These are phyloP conservation scores for Istiophorus platypterus DNA, from an alignment of 2,113 vertebrate genomes.

Conservation along the genomic window DNA sequence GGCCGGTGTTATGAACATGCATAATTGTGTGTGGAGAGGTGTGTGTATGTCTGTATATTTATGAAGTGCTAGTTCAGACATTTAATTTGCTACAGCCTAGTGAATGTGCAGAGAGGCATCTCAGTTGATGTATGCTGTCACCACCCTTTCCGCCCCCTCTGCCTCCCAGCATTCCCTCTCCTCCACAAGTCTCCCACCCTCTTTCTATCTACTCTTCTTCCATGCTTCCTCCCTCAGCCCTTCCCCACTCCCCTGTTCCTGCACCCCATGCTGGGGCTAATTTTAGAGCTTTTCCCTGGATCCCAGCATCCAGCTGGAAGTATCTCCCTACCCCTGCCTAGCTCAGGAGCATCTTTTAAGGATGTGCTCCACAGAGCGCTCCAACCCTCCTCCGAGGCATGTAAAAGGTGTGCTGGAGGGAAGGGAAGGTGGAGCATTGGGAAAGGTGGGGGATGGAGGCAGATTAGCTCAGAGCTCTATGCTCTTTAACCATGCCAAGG, in stretches of 20 bases:
- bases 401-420: slow-evolving; percentile 64
- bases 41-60: slow-evolving; percentile 68
- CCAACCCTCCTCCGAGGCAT: slow-evolving; percentile 64
- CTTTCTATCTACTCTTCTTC: slow-evolving; percentile 57
- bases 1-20: slow-evolving; percentile 60
- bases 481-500: slow-evolving; percentile 72
- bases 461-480: slow-evolving; percentile 47
- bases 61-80: slow-evolving; percentile 78
- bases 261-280: slow-evolving; percentile 76
- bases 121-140: slow-evolving; percentile 77
- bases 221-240: slow-evolving; percentile 40
- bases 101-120: slow-evolving; percentile 77
- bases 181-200: slow-evolving; percentile 48
- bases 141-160: slow-evolving; percentile 61
- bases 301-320: slow-evolving; percentile 76
- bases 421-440: slow-evolving; percentile 39
- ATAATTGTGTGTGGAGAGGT: slow-evolving; percentile 67
- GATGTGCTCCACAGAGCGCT: slow-evolving; percentile 67
- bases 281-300: slow-evolving; percentile 76
- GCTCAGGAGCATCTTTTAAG: slow-evolving; percentile 58
- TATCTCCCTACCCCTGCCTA: slow-evolving; percentile 67
- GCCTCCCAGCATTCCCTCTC: slow-evolving; percentile 61
- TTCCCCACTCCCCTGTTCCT: slow-evolving; percentile 32
- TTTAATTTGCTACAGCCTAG: slow-evolving; percentile 81
- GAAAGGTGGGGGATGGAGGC: slow-evolving; percentile 21